Evolutionary conservation across 2,888 invertebrate genomes (phyloP).

Genomic region (Noctuana brunneofusca): DNA sequence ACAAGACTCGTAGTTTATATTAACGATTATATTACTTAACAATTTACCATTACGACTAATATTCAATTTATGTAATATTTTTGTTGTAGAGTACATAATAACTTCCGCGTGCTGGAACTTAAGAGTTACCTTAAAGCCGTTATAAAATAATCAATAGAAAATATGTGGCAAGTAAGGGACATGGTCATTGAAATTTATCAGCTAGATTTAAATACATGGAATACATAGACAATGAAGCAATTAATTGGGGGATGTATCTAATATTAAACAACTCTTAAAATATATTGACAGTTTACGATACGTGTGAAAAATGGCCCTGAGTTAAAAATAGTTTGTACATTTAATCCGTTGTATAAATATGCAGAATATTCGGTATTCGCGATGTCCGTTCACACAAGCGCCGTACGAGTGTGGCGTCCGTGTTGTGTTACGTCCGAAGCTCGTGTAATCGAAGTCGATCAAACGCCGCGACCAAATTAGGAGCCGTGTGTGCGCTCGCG

Average conservation of each 20-base stretch:
- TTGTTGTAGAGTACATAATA: not conserved
- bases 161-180: not conserved
- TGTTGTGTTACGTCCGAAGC: constrained; percentile 46
- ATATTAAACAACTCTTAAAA: not conserved
- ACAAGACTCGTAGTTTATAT: too few relatives aligned
- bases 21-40: not conserved
- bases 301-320: not conserved
- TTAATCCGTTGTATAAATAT: not conserved
- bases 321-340: not conserved
- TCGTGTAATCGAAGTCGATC: constrained; percentile 61
- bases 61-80: not conserved
- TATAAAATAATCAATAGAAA: not conserved
- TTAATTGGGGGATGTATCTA: not conserved
- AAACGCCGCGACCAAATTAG: constrained; percentile 82
- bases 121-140: too few relatives aligned
- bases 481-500: constrained; percentile 62
- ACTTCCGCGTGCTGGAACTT: not conserved
- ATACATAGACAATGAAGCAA: not conserved
- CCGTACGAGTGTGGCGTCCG: constrained; percentile 43
- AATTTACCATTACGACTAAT: not conserved
- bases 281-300: not conserved
- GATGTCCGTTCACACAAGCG: not conserved
- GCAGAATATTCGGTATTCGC: not conserved
- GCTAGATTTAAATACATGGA: not conserved
- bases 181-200: not conserved